Conservation (phyloP, 92 coral and sea anemone species). For the Zoanthus solanderi region DNA sequence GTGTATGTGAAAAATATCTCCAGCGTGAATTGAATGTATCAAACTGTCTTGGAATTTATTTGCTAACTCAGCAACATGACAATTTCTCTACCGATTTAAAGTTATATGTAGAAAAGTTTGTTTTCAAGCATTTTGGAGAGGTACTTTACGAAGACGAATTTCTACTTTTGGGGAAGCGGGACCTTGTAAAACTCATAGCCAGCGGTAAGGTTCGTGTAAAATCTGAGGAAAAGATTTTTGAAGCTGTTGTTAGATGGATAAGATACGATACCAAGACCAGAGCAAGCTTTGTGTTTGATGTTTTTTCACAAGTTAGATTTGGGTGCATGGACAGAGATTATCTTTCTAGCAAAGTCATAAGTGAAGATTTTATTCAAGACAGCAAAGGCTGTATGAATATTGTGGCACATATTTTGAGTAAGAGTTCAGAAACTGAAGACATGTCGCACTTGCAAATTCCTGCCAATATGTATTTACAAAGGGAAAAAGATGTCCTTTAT, state of each 20-base stretch:
- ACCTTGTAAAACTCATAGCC: slow-evolving; percentile 40
- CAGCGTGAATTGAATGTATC: slow-evolving; percentile 40
- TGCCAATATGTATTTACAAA: slow-evolving; percentile 30
- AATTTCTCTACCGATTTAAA: slow-evolving; percentile 45
- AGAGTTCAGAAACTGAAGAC: neutral
- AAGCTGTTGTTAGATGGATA: slow-evolving; percentile 76
- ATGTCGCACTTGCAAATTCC: neutral
- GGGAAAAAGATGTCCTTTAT: slow-evolving; percentile 61
- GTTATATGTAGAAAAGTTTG: slow-evolving; percentile 44
- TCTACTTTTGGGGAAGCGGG: slow-evolving; percentile 47
- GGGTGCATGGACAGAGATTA: slow-evolving; percentile 53
- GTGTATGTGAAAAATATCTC: slow-evolving; percentile 57
- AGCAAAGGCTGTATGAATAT: slow-evolving; percentile 20
- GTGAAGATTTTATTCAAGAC: slow-evolving; percentile 44
- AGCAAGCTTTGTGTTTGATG: slow-evolving; percentile 48
- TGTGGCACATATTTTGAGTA: slow-evolving; percentile 26
- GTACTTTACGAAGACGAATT: slow-evolving; percentile 60
- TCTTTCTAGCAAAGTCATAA: slow-evolving; percentile 44
- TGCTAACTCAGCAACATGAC: slow-evolving; percentile 40
- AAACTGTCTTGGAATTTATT: slow-evolving; percentile 61
- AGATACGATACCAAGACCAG: slow-evolving; percentile 56
- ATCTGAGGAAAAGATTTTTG: slow-evolving; percentile 70
- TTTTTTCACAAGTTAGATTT: slow-evolving; percentile 65
- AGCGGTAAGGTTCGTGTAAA: slow-evolving; percentile 70
- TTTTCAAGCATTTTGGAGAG: slow-evolving; percentile 60